Conservation (phyloP, 2,113 vertebrate species). For the Nasalis larvatus region DNA sequence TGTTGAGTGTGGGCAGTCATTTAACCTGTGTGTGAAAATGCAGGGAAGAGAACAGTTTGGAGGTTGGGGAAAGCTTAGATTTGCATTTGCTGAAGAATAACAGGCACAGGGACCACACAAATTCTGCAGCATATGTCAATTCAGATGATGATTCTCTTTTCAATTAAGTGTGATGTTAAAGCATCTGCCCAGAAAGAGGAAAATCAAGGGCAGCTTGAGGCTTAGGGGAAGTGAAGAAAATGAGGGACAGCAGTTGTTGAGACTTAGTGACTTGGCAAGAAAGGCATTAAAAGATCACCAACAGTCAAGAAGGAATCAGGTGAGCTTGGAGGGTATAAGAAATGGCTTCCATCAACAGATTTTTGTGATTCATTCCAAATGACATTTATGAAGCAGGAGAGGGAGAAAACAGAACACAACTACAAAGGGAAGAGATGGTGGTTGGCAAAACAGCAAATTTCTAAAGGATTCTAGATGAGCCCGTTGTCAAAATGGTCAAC, state of each 20-base stretch:
- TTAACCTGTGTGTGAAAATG: neutral
- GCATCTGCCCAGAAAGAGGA: neutral
- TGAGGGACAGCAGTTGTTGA: conserved; percentile 1
- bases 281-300: neutral
- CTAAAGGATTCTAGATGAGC: neutral
- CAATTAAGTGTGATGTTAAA: neutral
- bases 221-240: neutral
- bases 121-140: conserved; percentile 2
- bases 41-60: neutral
- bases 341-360: neutral
- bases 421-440: neutral
- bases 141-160: neutral
- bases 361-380: neutral
- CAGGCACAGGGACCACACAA: neutral
- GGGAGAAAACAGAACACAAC: neutral
- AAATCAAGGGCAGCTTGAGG: neutral
- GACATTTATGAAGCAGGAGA: neutral
- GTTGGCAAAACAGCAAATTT: neutral
- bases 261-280: neutral
- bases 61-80: neutral
- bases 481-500: neutral
- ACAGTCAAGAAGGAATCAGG: neutral
- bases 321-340: neutral
- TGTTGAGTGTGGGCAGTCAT: neutral
- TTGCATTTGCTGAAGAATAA: neutral